These are phyloP conservation scores for Argyra leucocephala DNA, from an alignment of 2,888 invertebrate species.

Conservation along the genomic window DNA sequence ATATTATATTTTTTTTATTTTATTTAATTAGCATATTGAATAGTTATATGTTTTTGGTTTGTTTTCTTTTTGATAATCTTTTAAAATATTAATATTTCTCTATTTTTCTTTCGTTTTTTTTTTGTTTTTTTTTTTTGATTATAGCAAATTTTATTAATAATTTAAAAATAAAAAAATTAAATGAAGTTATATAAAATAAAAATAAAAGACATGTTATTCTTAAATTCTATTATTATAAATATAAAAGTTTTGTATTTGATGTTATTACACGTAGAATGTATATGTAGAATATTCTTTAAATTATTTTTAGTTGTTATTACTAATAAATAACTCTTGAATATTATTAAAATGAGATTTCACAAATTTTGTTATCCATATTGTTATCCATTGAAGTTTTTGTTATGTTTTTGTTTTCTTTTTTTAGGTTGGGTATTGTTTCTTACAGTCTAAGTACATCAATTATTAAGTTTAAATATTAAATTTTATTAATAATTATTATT, in stretches of 20 bases:
- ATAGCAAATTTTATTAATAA: slow-evolving; percentile 6
- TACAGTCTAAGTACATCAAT: background rate
- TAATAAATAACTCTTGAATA: background rate
- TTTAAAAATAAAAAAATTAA: background rate
- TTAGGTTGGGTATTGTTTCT: background rate
- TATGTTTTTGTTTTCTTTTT: background rate
- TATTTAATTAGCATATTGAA: too few relatives aligned
- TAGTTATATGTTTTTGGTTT: too few relatives aligned
- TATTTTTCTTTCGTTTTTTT: background rate
- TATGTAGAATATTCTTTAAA: background rate
- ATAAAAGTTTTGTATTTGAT: background rate
- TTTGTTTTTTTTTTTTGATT: background rate
- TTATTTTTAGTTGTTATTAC: background rate
- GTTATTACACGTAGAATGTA: background rate
- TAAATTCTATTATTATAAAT: background rate
- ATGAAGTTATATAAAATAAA: background rate
- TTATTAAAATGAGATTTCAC: background rate
- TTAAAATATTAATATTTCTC: too few relatives aligned
- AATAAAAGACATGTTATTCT: too few relatives aligned
- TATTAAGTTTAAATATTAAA: background rate
- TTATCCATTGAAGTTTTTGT: background rate
- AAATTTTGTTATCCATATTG: background rate
- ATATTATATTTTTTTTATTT: too few relatives aligned
- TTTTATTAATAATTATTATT: background rate
- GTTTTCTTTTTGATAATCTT: too few relatives aligned